Evolutionary conservation across 2,888 invertebrate species (phyloP), one percentile per base, ranked within the genome.

Genomic region (Erebia ligea): DNA sequence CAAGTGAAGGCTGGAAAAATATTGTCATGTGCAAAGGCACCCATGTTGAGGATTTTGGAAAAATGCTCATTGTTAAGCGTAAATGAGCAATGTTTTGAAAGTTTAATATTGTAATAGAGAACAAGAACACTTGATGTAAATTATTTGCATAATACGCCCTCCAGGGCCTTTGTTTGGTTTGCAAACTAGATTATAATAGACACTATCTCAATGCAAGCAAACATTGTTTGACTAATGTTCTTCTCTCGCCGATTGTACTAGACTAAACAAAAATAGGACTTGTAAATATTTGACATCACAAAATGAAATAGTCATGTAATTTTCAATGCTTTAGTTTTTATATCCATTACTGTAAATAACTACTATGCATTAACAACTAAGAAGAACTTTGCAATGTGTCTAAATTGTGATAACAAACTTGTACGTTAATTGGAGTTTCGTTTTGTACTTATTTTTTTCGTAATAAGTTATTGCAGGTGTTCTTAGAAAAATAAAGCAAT

Each of bases 201-300:
- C 5, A 17, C 15, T 68, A 67, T 71, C 67, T 57, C 34, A 54
- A 65, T 64, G 73, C 50, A 71, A 70, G 65, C 73, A 63, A 52
- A 69, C 48, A 45, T 63, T 54, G 45, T 66, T 63, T 63, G 57
- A 63, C 56, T 68, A 13, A 62, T 58, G 52, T 13, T 57, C 13
- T 69, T 59, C 48, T 50, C 19, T 48, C 34, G 59, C 59, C 8
- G 62, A 45, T 19, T 62, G 21, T 54, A 62, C 61, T 64, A 40
- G 56, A 57, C 10, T 25, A 25, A 21, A 19, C 8, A 19, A 56
- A 56, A 62, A 66, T 73, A 69, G 40, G 61, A 63, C 78, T 82
- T 91, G 89, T 91, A 90, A 84, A 90, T 90, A 90, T 82, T 78
- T 81, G 81, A 85, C 88, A 91, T 90, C 90, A 91, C 90, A 89